phyloP scores from a whole-genome alignment of 2,113 vertebrate species.

The Cercocebus atys region DNA sequence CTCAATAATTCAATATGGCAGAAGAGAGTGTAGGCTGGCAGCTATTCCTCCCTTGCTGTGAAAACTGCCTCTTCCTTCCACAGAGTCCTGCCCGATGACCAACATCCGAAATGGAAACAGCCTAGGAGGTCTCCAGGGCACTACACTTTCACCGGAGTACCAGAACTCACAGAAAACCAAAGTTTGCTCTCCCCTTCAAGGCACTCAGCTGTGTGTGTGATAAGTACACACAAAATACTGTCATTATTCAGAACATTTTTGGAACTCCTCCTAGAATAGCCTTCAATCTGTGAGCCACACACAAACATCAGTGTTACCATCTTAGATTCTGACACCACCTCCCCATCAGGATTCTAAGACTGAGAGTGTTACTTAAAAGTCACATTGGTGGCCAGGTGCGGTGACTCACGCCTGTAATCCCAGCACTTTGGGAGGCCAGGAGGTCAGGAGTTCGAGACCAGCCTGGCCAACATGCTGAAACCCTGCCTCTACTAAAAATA shows the following conservation, averaged over 20 bases:
- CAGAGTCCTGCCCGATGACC: background rate
- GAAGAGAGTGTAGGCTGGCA: accelerated
- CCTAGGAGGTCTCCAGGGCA: background rate
- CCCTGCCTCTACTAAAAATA: background rate
- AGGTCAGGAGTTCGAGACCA: background rate
- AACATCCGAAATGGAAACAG: background rate
- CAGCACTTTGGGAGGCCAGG: background rate
- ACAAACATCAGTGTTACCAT: background rate
- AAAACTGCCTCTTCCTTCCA: background rate
- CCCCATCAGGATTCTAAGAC: background rate
- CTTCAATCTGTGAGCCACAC: background rate
- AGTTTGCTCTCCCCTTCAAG: background rate
- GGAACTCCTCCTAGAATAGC: background rate
- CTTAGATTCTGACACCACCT: background rate
- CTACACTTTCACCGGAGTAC: background rate
- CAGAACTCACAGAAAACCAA: background rate
- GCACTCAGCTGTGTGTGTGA: background rate
- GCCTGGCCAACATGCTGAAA: background rate
- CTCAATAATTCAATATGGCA: background rate
- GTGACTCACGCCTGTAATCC: background rate
- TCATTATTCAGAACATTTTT: background rate
- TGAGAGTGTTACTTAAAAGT: no score
- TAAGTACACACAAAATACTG: no score
- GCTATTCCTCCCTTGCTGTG: background rate
- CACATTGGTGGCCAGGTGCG: no score